These are phyloP conservation scores for Galaxea fascicularis DNA, from an alignment of 92 coral and sea anemone genomes.

Conservation along the genomic window DNA sequence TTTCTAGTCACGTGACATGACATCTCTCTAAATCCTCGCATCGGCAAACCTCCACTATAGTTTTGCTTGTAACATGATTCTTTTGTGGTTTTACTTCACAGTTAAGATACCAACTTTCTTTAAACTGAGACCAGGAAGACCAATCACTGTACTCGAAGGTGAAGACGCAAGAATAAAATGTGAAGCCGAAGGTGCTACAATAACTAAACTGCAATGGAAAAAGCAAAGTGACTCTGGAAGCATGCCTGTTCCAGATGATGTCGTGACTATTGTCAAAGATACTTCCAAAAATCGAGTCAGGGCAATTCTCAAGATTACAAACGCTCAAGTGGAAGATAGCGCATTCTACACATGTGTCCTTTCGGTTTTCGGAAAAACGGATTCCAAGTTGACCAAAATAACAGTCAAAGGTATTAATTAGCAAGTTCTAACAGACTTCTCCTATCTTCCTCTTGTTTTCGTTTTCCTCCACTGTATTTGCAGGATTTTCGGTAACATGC, in stretches of 20 bases:
- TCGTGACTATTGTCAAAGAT: not conserved
- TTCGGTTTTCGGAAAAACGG: not conserved
- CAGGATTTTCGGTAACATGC: too few species aligned
- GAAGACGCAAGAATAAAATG: slow-evolving; percentile 32
- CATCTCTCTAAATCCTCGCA: too few species aligned
- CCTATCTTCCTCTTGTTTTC: too few species aligned
- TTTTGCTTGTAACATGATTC: too few species aligned
- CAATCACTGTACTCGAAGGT: slow-evolving; percentile 10
- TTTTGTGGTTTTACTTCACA: not conserved
- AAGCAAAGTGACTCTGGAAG: not conserved
- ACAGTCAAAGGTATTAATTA: not conserved
- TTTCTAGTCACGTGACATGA: too few species aligned
- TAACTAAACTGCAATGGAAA: slow-evolving; percentile 30
- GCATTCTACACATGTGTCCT: slow-evolving; percentile 31
- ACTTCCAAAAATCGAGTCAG: not conserved
- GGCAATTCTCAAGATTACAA: slow-evolving; percentile 14
- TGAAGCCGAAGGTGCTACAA: not conserved
- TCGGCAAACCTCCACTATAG: too few species aligned
- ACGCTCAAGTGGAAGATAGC: slow-evolving; percentile 36
- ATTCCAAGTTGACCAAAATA: not conserved
- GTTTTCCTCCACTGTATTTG: too few species aligned
- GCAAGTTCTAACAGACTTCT: too few species aligned
- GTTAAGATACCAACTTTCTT: not conserved
- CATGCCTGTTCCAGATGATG: slow-evolving; percentile 8
- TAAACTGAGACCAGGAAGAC: not conserved